Conservation (phyloP, 2,888 invertebrate genomes). For the Lochmaea capreae region DNA sequence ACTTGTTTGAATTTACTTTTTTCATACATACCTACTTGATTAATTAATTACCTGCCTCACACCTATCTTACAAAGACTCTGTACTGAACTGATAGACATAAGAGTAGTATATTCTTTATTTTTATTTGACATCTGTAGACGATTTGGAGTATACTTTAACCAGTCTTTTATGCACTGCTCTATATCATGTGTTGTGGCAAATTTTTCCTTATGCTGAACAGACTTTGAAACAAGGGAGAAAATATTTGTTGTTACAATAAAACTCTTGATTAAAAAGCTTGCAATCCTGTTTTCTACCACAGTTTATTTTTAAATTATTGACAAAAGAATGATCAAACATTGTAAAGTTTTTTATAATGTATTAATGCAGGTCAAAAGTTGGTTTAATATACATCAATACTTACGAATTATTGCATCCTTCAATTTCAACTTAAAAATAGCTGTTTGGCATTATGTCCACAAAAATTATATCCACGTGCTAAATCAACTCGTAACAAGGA, state of each 20-base stretch:
- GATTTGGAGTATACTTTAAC: conserved; percentile 27
- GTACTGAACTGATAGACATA: neutral
- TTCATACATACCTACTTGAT: conserved; percentile 13
- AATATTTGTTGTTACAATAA: too few relatives aligned
- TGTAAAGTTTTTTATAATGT: neutral
- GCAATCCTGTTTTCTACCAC: too few relatives aligned
- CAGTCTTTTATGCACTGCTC: conserved; percentile 16
- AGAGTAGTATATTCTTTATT: neutral
- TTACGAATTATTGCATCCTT: conserved; percentile 3
- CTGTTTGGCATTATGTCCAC: conserved; percentile 12
- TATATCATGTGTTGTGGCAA: conserved; percentile 19
- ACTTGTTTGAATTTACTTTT: conserved; percentile 19
- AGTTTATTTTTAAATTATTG: too few relatives aligned
- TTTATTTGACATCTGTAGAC: conserved; percentile 4
- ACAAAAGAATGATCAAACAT: too few relatives aligned
- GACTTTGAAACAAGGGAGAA: too few relatives aligned
- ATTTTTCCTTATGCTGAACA: conserved; percentile 4
- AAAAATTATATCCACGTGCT: conserved; percentile 13
- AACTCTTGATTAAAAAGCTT: too few relatives aligned
- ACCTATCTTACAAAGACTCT: conserved; percentile 8
- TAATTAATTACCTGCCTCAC: conserved; percentile 13
- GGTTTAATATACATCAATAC: too few relatives aligned
- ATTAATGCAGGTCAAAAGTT: conserved; percentile 4
- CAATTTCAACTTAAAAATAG: conserved; percentile 12
- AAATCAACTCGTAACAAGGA: conserved; percentile 11